Base-by-base conservation (phyloP, 2,888 invertebrate genomes). In the Omphaloscelis lunosa region DNA sequence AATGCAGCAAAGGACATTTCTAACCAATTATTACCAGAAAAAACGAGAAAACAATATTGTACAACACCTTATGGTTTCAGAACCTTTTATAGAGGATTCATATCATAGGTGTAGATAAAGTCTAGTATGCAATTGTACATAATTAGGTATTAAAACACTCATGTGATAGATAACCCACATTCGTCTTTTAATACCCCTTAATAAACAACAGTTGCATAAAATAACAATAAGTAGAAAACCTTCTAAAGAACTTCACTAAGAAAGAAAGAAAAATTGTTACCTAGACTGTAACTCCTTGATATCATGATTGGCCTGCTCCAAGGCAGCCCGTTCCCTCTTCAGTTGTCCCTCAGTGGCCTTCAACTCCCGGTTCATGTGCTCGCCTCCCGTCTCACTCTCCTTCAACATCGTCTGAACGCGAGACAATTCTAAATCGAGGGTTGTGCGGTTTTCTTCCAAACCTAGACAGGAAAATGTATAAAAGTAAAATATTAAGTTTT, bases 361-460 rank as follows among this genome's bases (percentile, higher is more conserved):
- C 20, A 98, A 95, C 86, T 98, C 98, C 82, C 98, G 97, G 39
- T 97, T 97, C 1, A 98, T 97, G 95, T 92, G 98, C 97, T 93
- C 98, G 96, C 97, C 99, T 97, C 90, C 98, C 93, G 92, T 98
- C 98, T 91, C 98, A 6, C 94, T 88, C 75, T 96, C 96, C 86
- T 96, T 96, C 97, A 85, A 98, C 95, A 91, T 97, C 95, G 85
- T 97, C 97, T 92, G 98, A 95, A 99, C 94, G 9, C 98, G 98
- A 6, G 97, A 97, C 20, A 98, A 97, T 89, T 99, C 99, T 72
- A 97, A 97, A 88, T 98, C 98, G 23, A 98, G 93, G 0, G 97
- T 97, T 23, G 97, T 97, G 90, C 98, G 98, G 82, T 97, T 97
- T 88, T 99, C 99, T 94, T 99, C 99, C 87, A 99, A 92, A 80